Percentiles rank a stretch among this genome's conserved stretches.
Evolutionary conservation across 2,113 vertebrate species (phyloP).

Genomic region (Himantopus leucocephalus): DNA sequence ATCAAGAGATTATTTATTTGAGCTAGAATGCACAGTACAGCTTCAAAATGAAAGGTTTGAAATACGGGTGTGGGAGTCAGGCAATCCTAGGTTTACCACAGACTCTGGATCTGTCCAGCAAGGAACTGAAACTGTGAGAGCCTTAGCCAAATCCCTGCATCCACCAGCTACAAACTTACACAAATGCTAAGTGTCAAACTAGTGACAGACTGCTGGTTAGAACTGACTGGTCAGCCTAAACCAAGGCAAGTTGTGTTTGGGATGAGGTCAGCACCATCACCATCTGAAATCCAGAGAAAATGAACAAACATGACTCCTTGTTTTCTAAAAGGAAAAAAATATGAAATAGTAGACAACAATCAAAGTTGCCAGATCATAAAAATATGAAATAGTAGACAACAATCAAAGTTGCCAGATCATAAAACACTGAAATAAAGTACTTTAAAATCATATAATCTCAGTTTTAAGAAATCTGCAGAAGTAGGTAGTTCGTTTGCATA

Average conservation of each 20-base stretch:
- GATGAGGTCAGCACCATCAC: background rate
- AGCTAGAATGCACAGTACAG: background rate
- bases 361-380: background rate
- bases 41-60: background rate
- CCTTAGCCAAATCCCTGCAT: background rate
- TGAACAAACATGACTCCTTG: background rate
- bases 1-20: background rate
- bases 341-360: background rate
- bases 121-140: background rate
- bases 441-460: background rate
- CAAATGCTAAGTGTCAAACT: background rate
- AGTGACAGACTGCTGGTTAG: background rate
- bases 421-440: background rate
- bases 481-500: background rate
- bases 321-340: background rate
- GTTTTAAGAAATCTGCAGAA: background rate
- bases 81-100: background rate
- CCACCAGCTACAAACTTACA: background rate
- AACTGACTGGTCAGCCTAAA: background rate
- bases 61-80: background rate
- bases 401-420: background rate
- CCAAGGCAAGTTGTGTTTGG: background rate
- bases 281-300: background rate
- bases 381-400: background rate
- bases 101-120: background rate